Base-by-base conservation (phyloP, 1,140 invertebrate species). In the Lasioglossum albipes region DNA sequence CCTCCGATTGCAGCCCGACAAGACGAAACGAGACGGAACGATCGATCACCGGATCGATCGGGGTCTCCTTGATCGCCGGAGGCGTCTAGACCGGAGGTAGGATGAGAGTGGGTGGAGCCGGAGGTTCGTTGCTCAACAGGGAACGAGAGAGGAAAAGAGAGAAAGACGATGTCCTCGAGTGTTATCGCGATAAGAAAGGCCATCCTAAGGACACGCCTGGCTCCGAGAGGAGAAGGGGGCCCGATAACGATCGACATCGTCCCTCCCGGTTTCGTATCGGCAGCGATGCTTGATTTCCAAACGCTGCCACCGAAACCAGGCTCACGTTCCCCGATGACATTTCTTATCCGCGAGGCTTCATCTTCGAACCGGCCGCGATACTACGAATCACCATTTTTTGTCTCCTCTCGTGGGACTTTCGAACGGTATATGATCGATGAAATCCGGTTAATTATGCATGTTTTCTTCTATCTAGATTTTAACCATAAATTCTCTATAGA, bases 111-210 rank as follows among this genome's bases (percentile, higher is more conserved):
- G 87, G 87, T 88, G 87, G 87, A 88, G 87, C 45, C 79, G 69
- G 64, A n/a, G 70, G 69, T 69, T 74, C 70, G 83, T 88, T 88
- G 84, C 87, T 86, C 84, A 88, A 88, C 84, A 20, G 27, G 64
- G 20, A 85, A 69, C 2, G 27, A 31, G 27, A 65, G 31, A 16
- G 6, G 36, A 18, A 64, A 18, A 45, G 52, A 78, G 57, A 81
- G 73, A 71, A 73, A 83, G 71, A 72, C 85, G 79, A 88, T 86
- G 87, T 88, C 87, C 87, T 88, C 87, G 87, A 84, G 85, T 86
- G 82, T 84, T 88, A 88, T 88, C 87, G 79, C 87, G 91, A 92
- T 92, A 92, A 93, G 91, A 91, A 92, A 93, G 90, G 90, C 89
- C 91, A 92, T 93, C 91, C 88, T 92, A 88, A 92, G 90, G 91